Percentiles rank a stretch among this genome's conserved stretches.
Evolutionary conservation across 1,140 invertebrate species (phyloP).

Genomic region (Diabrotica undecimpunctata): DNA sequence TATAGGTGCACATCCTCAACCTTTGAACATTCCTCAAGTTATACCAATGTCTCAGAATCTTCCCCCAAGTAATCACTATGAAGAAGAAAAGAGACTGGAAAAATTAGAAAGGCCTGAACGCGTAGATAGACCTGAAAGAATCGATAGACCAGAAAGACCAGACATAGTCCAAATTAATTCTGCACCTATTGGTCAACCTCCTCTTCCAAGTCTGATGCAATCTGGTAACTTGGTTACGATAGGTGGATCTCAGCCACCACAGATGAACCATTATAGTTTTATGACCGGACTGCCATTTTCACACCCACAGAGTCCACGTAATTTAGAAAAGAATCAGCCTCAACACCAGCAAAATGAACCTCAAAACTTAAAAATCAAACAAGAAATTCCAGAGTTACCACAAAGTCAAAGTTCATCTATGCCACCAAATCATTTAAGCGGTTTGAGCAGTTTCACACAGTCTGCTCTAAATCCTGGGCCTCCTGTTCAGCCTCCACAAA

Average conservation of each 20-base stretch:
- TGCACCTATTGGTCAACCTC: conserved; percentile 51
- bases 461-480: conserved; percentile 11
- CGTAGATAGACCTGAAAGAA: conserved; percentile 47
- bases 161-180: conserved; percentile 48
- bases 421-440: conserved; percentile 15
- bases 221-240: conserved; percentile 56
- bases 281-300: conserved; percentile 42
- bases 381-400: conserved; percentile 58
- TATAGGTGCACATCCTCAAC: conserved; percentile 38
- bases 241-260: conserved; percentile 48
- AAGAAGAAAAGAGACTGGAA: conserved; percentile 44
- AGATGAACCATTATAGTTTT: conserved; percentile 51
- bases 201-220: conserved; percentile 53
- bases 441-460: conserved; percentile 26
- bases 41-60: conserved; percentile 40
- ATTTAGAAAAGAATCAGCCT: conserved; percentile 28
- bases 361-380: conserved; percentile 76
- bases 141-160: conserved; percentile 47
- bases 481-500: conserved; percentile 14
- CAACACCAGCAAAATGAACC: conserved; percentile 58
- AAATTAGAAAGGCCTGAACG: conserved; percentile 47
- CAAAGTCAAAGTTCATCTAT: conserved; percentile 12
- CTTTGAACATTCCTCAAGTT: conserved; percentile 49
- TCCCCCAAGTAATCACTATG: conserved; percentile 37
- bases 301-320: conserved; percentile 34